Base-by-base conservation (phyloP, 2,797 vertebrate species). In the Aulostomus chinensis region DNA sequence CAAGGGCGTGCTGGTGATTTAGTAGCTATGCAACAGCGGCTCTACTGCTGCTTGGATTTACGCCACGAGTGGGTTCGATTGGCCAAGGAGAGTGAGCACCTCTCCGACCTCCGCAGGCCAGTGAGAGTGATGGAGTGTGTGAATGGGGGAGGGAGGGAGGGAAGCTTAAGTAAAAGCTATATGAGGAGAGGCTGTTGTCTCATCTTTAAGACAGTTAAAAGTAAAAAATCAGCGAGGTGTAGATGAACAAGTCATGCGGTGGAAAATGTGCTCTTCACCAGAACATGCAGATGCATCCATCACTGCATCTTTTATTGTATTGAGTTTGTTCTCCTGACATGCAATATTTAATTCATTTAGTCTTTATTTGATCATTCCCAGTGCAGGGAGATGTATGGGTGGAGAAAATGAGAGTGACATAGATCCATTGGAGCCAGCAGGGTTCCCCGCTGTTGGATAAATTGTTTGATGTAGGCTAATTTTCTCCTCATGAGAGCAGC, bases 1-100 rank as follows among this genome's bases (percentile, higher is more conserved):
- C 55, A 74, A 74, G 51, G 20, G 15, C 8, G 2, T 62, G 51
- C 15, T 41, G 25, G 54, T 74, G 76, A 84, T 84, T 74, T 81
- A 77, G 55, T 56, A 30, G 60, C 58, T 29, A 6, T 48, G 57
- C 58, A 66, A 26, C 53, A 51, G 38, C 24, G 9, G 1, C 30
- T 40, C 61, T 25, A 22, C 56, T 54, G 65, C 48, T 68, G 55
- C 61, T 39, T 67, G 68, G 70, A 73, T 70, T 58, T 26, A 56
- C n/a, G 24, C 63, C 74, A 72, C 68, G 42, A n/a, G 1, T 14
- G 10, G 36, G 37, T 63, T 80, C 18, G 60, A 78, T 64, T 68
- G 63, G 58, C 53, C 18, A 30, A 35, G 42, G 56, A 75, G 69
- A 58, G 38, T 18, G 41, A 73, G 54, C 13, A 45, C 42, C 43